Evolutionary conservation across 1,140 invertebrate genomes (phyloP), one percentile per base, ranked within the genome.

Genomic region (Mactra quadrangularis): DNA sequence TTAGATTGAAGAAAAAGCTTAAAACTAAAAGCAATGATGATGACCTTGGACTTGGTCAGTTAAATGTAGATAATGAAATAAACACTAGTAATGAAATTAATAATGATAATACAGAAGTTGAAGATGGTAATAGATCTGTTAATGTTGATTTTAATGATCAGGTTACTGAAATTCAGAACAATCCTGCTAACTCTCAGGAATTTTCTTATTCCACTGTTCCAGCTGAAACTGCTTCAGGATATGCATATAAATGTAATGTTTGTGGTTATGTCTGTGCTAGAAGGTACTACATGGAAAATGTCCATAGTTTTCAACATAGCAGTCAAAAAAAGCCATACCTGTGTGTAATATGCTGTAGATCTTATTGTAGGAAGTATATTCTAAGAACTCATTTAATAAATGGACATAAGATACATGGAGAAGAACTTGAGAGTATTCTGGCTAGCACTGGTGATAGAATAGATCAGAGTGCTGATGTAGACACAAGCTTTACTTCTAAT

Each of bases 191-290:
- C 3, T 55, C 19, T 55, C 53, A 55, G 53, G n/a, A 76, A 29
- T 62, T 64, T 47, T 50, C 59, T 15, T 76, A 29, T 29, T 41
- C 19, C 7, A n/a, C 45, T 15, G 27, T 62, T 62, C 31, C 3
- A 22, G 57, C 17, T 11, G 45, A 76, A 29, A 33, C n/a, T 27
- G 25, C 41, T 13, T 50, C n/a, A 29, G 33, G 33, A 64, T 22
- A 13, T 27, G 22, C 38, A 2, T 76, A 62, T 50, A 60, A 50
- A 38, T 76, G 74, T 76, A 62, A 62, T 29, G 3, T 76, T 19
- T 76, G 74, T 76, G 57, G 41, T 19, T 76, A 62, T 62, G 57
- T 45, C 0, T 62, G 74, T 35, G 47, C 55, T 62, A 45, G 74
- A 59, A 60, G 50, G n/a, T 76, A 62, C 19, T 76, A 76, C 59